phyloP scores from a whole-genome alignment of 2,888 invertebrate species.

The Rosalia funebris region DNA sequence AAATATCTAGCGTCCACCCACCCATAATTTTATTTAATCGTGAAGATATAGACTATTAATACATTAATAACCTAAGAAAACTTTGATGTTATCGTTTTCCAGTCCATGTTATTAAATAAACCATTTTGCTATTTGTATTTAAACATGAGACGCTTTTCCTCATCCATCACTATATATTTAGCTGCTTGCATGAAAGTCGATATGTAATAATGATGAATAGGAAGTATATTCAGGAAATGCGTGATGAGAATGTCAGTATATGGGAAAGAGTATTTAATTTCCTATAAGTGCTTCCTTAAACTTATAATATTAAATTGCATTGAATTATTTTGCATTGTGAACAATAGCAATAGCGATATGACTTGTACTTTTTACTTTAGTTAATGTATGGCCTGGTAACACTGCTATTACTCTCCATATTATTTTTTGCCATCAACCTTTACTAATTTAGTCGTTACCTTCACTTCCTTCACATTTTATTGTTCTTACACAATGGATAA shows the following conservation, averaged over 20 bases:
- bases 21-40: too few species aligned
- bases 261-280: background rate
- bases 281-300: conserved; percentile 8
- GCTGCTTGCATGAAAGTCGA: too few species aligned
- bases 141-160: too few species aligned
- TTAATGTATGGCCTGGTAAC: background rate
- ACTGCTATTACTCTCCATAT: background rate
- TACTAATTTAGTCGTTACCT: background rate
- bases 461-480: too few species aligned
- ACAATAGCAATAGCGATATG: background rate
- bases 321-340: background rate
- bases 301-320: background rate
- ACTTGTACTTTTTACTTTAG: background rate
- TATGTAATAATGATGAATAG: background rate
- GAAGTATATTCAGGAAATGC: background rate
- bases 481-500: background rate
- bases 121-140: too few species aligned
- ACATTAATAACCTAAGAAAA: too few species aligned
- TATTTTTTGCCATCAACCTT: background rate
- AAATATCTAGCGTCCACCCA: too few species aligned
- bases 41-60: too few species aligned
- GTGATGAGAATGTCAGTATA: background rate
- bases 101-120: too few species aligned
- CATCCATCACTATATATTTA: too few species aligned
- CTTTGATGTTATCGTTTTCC: too few species aligned